These are phyloP conservation scores for Ceraclea dissimilis DNA, from an alignment of 2,888 invertebrate species.

Conservation along the genomic window DNA sequence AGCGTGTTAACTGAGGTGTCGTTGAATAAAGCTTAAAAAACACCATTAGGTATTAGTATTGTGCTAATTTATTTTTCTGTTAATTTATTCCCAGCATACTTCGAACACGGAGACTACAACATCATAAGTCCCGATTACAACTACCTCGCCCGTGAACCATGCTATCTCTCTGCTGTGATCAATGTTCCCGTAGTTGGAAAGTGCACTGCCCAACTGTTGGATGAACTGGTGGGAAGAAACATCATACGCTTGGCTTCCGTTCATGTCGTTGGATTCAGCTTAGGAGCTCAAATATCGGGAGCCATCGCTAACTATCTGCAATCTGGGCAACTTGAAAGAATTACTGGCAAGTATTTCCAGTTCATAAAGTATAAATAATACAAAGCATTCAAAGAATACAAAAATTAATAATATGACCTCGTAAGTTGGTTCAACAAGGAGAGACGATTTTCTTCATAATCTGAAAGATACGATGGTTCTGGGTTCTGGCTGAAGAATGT, in stretches of 20 bases:
- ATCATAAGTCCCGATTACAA: slow-evolving; percentile 57
- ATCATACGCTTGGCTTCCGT: slow-evolving; percentile 40
- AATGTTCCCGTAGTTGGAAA: slow-evolving; percentile 53
- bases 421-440: too few relatives aligned
- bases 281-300: slow-evolving; percentile 56
- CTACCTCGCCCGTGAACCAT: slow-evolving; percentile 49
- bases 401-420: background rate
- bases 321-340: slow-evolving; percentile 40
- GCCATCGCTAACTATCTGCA: slow-evolving; percentile 42
- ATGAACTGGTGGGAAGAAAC: slow-evolving; percentile 39
- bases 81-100: slow-evolving; percentile 38
- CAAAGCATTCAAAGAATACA: background rate
- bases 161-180: slow-evolving; percentile 50
- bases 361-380: background rate
- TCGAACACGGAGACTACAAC: slow-evolving; percentile 50
- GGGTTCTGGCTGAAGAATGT: too few relatives aligned
- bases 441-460: too few relatives aligned
- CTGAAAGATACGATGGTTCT: too few relatives aligned
- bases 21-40: too few relatives aligned
- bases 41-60: too few relatives aligned
- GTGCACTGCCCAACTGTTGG: slow-evolving; percentile 53
- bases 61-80: too few relatives aligned
- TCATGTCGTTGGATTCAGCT: slow-evolving; percentile 58
- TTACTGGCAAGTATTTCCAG: slow-evolving; percentile 42
- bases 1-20: too few relatives aligned